Evolutionary conservation across 2,113 vertebrate species (phyloP).

Genomic region (Apeltes quadracus): DNA sequence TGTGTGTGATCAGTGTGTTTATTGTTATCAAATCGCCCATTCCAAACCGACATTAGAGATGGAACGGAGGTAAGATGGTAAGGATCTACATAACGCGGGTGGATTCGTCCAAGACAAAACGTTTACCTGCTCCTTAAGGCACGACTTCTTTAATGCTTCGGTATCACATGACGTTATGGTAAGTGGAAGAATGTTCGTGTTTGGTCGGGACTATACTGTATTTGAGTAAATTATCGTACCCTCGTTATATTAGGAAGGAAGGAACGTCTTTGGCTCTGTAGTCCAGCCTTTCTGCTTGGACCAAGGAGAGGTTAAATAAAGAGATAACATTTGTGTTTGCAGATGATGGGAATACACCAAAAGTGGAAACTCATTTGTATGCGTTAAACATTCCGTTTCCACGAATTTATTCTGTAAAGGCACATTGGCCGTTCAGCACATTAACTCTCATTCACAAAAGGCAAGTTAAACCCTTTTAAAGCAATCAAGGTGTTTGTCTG

Average conservation of each 20-base stretch:
- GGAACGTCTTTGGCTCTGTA: not conserved
- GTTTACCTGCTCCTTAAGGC: not conserved
- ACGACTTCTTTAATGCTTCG: not conserved
- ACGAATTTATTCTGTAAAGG: too few relatives aligned
- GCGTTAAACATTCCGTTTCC: too few relatives aligned
- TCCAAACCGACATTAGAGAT: not conserved
- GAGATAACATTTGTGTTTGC: too few relatives aligned
- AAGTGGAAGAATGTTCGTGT: not conserved
- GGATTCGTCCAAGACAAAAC: not conserved
- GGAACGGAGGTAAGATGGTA: not conserved
- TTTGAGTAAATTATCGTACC: not conserved
- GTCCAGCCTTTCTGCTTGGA: slow-evolving; percentile 3
- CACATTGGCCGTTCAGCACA: too few relatives aligned
- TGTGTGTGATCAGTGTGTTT: not conserved
- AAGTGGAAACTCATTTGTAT: too few relatives aligned
- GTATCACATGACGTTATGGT: not conserved
- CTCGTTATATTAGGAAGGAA: not conserved
- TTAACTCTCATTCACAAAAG: too few relatives aligned
- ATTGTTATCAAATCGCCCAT: not conserved
- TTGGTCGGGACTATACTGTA: not conserved
- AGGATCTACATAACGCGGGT: not conserved
- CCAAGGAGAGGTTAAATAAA: not conserved
- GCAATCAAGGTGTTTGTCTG: too few relatives aligned
- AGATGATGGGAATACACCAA: too few relatives aligned
- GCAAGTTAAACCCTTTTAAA: too few relatives aligned